These are phyloP conservation scores for Globodera ellingtonae DNA, from an alignment of 1,140 invertebrate species.

Conservation along the genomic window DNA sequence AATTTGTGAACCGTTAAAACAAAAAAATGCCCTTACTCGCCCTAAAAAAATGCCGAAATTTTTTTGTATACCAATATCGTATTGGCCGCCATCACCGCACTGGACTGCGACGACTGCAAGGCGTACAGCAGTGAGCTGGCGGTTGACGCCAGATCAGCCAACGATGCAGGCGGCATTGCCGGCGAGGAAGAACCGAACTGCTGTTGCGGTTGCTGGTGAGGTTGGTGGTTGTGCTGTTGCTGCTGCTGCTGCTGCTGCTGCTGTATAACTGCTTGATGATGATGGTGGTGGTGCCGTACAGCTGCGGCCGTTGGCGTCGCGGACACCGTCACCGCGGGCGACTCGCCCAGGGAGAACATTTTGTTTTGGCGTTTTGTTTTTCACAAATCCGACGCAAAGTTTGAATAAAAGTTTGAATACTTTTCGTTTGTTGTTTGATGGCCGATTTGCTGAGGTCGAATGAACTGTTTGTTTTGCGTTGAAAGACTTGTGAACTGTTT, in stretches of 20 bases:
- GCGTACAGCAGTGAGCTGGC: slow-evolving; percentile 21
- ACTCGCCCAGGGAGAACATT: background rate
- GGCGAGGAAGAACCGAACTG: background rate
- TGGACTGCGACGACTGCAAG: slow-evolving; percentile 22
- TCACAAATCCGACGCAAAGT: background rate
- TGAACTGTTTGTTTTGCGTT: background rate
- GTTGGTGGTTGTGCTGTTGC: background rate
- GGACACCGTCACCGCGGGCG: background rate
- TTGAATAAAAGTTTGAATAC: background rate
- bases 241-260: background rate
- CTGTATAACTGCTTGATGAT: background rate
- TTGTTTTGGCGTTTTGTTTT: background rate
- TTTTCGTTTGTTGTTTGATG: background rate
- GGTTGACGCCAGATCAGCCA: slow-evolving; percentile 23
- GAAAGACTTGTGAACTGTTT: background rate
- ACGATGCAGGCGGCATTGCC: slow-evolving; percentile 12
- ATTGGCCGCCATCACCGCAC: slow-evolving; percentile 27
- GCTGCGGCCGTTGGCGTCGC: background rate
- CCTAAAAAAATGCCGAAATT: background rate
- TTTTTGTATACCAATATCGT: slow-evolving; percentile 15
- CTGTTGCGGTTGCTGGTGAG: background rate
- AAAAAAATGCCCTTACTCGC: background rate
- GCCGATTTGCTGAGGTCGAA: background rate
- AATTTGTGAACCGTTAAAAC: background rate
- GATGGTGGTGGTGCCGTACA: background rate